Evolutionary conservation across 1,140 invertebrate species (phyloP).

Genomic region (Calephelis nemesis): DNA sequence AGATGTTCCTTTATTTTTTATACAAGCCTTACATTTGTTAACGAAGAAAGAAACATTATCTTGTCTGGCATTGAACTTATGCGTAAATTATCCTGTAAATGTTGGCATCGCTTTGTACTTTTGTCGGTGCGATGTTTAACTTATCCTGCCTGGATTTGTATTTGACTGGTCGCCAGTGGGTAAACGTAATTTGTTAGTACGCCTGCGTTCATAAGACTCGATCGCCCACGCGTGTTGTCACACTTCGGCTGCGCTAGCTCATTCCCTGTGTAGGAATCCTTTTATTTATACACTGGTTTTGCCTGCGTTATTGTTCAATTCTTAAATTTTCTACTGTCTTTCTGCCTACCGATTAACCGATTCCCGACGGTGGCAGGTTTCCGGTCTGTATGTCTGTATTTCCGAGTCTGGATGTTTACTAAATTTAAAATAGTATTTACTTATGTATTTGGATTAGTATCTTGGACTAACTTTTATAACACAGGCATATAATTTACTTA

Average conservation of each 20-base stretch:
- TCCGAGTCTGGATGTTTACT: too few relatives aligned
- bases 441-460: too few relatives aligned
- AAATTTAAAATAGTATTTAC: too few relatives aligned
- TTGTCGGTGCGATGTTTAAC: constrained; percentile 28
- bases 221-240: constrained; percentile 48
- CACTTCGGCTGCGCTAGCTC: constrained; percentile 14
- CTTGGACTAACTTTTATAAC: too few relatives aligned
- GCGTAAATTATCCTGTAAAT: constrained; percentile 32
- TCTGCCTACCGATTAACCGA: too few relatives aligned
- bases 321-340: too few relatives aligned
- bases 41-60: constrained; percentile 30
- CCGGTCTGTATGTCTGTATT: too few relatives aligned
- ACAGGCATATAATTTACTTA: too few relatives aligned
- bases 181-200: constrained; percentile 66
- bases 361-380: too few relatives aligned
- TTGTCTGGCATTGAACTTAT: constrained; percentile 26
- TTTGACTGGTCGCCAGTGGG: constrained; percentile 40
- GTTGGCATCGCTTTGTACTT: constrained; percentile 28
- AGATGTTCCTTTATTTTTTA: too few relatives aligned
- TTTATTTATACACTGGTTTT: background rate
- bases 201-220: constrained; percentile 47
- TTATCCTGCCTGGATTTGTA: constrained; percentile 26
- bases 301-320: too few relatives aligned
- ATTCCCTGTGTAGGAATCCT: constrained; percentile 6
- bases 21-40: background rate